Conservation (phyloP, 2,113 vertebrate genomes). For the Proteles cristata region DNA sequence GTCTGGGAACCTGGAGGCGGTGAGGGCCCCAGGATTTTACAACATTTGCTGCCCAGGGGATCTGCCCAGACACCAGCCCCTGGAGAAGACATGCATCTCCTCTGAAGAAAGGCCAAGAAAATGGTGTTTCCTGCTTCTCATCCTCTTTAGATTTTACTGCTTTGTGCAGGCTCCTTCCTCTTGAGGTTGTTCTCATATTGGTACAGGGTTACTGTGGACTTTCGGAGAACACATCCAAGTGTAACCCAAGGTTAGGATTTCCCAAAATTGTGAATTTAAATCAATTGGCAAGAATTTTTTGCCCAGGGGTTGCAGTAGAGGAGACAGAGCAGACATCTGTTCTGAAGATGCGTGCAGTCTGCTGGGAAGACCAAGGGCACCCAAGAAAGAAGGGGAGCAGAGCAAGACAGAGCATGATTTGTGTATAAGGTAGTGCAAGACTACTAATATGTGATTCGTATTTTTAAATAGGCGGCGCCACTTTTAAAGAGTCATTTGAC, state of each 20-base stretch:
- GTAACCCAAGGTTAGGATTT: neutral
- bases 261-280: neutral
- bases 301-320: neutral
- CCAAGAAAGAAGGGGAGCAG: too few relatives aligned
- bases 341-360: neutral
- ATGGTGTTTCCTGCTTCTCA: neutral
- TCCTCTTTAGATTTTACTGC: neutral
- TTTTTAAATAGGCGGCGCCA: neutral
- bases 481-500: neutral
- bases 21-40: neutral
- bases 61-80: rapidly evolving
- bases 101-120: neutral
- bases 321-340: neutral
- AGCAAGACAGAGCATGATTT: neutral
- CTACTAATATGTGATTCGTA: neutral
- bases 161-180: neutral
- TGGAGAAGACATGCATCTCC: neutral
- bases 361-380: neutral
- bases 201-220: neutral
- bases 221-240: neutral
- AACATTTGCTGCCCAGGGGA: neutral
- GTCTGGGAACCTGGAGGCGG: neutral
- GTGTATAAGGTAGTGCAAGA: neutral
- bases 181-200: neutral
- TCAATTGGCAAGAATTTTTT: neutral